Conservation (phyloP, 2,888 invertebrate genomes). For the Dicroscelio sp. region DNA sequence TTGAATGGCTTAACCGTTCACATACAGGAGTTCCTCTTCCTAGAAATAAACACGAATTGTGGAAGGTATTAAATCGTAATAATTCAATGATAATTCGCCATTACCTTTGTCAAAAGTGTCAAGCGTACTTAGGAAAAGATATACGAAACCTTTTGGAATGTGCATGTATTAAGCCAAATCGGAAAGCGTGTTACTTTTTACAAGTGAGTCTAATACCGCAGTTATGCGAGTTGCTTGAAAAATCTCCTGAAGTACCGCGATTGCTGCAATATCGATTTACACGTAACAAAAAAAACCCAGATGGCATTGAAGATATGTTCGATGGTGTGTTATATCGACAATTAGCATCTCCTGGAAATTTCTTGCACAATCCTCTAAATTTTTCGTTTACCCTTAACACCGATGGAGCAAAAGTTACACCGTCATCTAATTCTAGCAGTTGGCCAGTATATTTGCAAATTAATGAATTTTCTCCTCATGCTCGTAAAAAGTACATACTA, state of each 20-base stretch:
- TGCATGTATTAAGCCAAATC: not conserved
- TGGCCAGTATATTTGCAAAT: constrained; percentile 68
- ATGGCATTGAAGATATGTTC: constrained; percentile 49
- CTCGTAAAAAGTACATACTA: constrained; percentile 56
- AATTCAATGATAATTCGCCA: constrained; percentile 14
- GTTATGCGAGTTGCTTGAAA: not conserved
- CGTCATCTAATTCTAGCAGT: constrained; percentile 48
- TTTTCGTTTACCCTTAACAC: constrained; percentile 7
- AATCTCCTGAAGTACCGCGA: not conserved
- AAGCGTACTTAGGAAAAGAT: not conserved
- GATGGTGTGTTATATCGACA: constrained; percentile 26
- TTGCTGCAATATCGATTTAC: not conserved
- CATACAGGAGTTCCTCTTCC: constrained; percentile 28
- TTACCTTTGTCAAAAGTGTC: constrained; percentile 3
- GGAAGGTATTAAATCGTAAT: constrained; percentile 37
- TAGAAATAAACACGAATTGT: constrained; percentile 27
- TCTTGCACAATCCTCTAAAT: constrained; percentile 43
- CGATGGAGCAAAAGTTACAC: not conserved
- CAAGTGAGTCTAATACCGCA: not conserved
- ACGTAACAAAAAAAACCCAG: not conserved
- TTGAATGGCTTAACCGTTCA: constrained; percentile 26
- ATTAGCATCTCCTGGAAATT: constrained; percentile 33
- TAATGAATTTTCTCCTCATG: constrained; percentile 63
- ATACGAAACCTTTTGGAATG: not conserved
- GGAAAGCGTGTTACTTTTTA: not conserved